Evolutionary conservation across 2,888 invertebrate genomes (phyloP), one percentile per base, ranked within the genome.

Genomic region (Caenorhabditis macrosperma): DNA sequence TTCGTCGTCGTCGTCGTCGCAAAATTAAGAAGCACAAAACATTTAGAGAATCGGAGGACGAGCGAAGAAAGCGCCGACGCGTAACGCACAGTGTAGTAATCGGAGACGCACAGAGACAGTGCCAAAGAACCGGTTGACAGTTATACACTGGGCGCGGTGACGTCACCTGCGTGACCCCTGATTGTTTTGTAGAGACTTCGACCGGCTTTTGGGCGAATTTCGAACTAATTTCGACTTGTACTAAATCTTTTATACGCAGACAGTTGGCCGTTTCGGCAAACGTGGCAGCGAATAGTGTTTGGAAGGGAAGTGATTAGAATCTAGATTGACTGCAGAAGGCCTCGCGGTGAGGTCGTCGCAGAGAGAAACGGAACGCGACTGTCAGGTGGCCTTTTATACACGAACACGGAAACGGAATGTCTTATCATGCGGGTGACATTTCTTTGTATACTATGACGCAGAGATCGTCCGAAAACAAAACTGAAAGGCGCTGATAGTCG

Each of bases 21-120:
- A 64, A 64, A 64, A 64, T 74, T 74, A 64, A 64, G 64, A 74
- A 74, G 74, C 64, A 64, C 63, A 74, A 74, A 74, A 74, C 64
- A 74, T 63, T 72, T 71, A 55, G 63, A 64, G 63, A 64, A 72
- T 72, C 72, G 63, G 48, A n/a, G n/a, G n/a, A 22, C 63, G 72
- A 63, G 35, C 52, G 60, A 71, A 55, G 50, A 48, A 71, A 71
- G 33, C 68, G 50, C 41, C 60, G 17, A 28, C 26, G 30, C 20
- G 52, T 28, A 17, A 54, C 48, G n/a, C n/a, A 71, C 24, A 71
- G 44, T 54, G 74, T 54, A 22, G n/a, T 50, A 50, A 64, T 64
- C 59, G 41, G 59, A 57, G 74, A 74, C 38, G 54, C n/a, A n/a
- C 74, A 10, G 17, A 74, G 74, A 50, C 64, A 26, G 26, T 44